Percentiles rank a stretch among this genome's conserved stretches.
Conservation (phyloP, 2,113 vertebrate genomes). For the Numida meleagris region DNA sequence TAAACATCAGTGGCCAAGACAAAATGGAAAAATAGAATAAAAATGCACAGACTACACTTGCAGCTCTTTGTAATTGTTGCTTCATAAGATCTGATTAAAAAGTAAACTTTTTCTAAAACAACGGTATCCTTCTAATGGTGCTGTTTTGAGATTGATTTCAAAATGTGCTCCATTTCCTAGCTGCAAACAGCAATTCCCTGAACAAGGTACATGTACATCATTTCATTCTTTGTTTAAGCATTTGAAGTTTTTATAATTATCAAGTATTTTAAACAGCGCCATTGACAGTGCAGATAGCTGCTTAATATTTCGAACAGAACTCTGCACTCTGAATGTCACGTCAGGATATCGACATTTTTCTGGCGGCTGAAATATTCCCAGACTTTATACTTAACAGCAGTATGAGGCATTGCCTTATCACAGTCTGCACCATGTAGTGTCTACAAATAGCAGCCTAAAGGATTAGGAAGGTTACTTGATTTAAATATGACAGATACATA, state of each 20-base stretch:
- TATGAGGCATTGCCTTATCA: constrained; percentile 13
- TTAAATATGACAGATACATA: constrained; percentile 51
- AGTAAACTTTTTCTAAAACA: not conserved
- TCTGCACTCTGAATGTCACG: not conserved
- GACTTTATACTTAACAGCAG: not conserved
- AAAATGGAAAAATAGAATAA: not conserved
- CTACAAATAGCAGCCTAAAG: constrained; percentile 29
- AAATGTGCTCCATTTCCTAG: not conserved
- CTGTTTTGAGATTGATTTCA: not conserved
- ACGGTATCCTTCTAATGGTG: not conserved
- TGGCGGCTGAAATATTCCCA: not conserved
- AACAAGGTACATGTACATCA: not conserved
- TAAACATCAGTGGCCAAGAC: not conserved
- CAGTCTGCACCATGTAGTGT: not conserved
- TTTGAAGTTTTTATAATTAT: not conserved
- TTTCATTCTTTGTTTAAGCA: not conserved
- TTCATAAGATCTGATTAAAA: not conserved
- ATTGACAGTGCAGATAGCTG: not conserved
- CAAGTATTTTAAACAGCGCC: not conserved
- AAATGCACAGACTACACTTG: not conserved
- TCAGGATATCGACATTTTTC: not conserved
- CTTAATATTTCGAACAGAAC: constrained; percentile 32
- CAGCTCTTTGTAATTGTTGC: not conserved
- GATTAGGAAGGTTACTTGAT: constrained; percentile 45
- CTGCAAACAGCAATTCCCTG: not conserved